phyloP scores from a whole-genome alignment of 2,113 vertebrate genomes.

The Bambusicola thoracicus region DNA sequence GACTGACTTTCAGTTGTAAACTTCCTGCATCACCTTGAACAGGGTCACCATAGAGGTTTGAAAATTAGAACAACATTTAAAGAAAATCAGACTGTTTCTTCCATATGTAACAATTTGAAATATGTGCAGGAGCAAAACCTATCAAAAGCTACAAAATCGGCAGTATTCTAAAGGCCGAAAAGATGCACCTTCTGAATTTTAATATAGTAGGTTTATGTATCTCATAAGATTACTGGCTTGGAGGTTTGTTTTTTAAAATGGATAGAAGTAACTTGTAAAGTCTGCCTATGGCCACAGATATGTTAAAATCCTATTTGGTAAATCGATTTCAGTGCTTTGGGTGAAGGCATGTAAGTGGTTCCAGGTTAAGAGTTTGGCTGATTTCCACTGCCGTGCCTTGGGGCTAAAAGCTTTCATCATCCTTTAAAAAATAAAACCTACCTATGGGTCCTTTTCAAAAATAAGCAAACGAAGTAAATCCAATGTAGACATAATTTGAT shows the following conservation, averaged over 20 bases:
- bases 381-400: slow-evolving; percentile 8
- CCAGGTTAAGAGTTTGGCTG: slow-evolving; percentile 23
- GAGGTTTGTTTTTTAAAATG: slow-evolving; percentile 48
- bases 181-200: slow-evolving; percentile 35
- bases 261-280: slow-evolving; percentile 35
- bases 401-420: slow-evolving; percentile 9
- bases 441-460: neutral
- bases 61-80: neutral
- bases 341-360: slow-evolving; percentile 20
- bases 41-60: neutral
- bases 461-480: slow-evolving; percentile 1
- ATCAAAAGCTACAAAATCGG: neutral
- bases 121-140: neutral
- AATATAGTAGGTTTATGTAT: slow-evolving; percentile 15
- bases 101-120: neutral
- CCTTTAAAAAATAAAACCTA: neutral
- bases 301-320: slow-evolving; percentile 47
- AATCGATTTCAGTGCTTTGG: slow-evolving; percentile 60
- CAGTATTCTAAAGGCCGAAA: neutral
- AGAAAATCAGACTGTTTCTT: neutral
- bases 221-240: slow-evolving; percentile 10
- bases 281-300: slow-evolving; percentile 41
- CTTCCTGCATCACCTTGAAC: neutral
- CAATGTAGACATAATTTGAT: neutral
- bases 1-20: neutral